phyloP scores from a whole-genome alignment of 2,797 vertebrate species.

The Malacoraja senta region DNA sequence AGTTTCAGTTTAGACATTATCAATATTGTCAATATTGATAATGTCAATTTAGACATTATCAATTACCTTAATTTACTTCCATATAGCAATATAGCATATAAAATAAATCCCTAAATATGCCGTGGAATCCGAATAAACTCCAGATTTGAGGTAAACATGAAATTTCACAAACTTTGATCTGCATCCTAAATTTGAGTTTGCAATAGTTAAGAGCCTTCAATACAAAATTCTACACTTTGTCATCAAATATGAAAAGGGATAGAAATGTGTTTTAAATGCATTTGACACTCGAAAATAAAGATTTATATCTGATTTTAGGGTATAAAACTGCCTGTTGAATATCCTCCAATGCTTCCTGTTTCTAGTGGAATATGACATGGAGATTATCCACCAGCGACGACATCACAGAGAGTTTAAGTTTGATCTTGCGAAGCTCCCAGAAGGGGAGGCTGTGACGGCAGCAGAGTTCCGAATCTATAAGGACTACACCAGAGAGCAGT shows the following conservation, averaged over 20 bases:
- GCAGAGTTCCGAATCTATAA: constrained; percentile 96
- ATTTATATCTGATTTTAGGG: neutral
- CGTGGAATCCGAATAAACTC: neutral
- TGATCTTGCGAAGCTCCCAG: constrained; percentile 86
- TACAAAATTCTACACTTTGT: neutral
- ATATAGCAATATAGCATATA: neutral
- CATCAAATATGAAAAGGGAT: neutral
- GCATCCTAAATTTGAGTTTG: neutral
- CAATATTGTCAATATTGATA: neutral
- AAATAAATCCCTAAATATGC: neutral
- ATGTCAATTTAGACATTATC: neutral
- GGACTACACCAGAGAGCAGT: constrained; percentile 82
- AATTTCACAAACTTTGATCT: neutral
- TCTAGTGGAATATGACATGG: constrained; percentile 90
- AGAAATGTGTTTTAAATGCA: neutral
- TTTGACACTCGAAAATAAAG: neutral
- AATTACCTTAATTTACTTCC: neutral
- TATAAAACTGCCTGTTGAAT: neutral
- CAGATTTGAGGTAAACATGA: neutral
- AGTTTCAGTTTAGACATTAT: neutral
- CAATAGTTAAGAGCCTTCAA: neutral
- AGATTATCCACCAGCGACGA: constrained; percentile 65
- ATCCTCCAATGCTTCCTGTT: constrained; percentile 44
- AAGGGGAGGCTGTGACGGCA: constrained; percentile 88
- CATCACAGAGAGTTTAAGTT: constrained; percentile 83